Evolutionary conservation across 2,113 vertebrate genomes (phyloP).

Genomic region (Rhinolophus ferrumequinum): DNA sequence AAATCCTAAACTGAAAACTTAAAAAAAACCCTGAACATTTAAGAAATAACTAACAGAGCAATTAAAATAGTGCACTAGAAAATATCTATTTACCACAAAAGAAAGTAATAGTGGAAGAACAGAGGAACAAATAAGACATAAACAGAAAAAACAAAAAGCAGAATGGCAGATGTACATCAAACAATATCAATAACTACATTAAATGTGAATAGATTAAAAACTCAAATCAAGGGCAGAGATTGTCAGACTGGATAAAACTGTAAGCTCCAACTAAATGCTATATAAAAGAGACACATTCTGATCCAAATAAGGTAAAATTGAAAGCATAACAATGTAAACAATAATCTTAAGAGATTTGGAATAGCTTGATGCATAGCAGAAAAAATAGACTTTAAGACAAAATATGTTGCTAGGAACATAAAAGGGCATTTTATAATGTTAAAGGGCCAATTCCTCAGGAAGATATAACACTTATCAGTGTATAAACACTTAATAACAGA

Average conservation of each 20-base stretch:
- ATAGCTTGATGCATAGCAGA: background rate
- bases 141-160: background rate
- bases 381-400: background rate
- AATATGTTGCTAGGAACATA: background rate
- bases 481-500: background rate
- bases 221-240: background rate
- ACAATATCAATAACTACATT: background rate
- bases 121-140: background rate
- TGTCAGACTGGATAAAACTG: background rate
- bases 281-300: background rate
- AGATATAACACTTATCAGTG: background rate
- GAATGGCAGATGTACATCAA: background rate
- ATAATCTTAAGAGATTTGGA: background rate
- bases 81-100: background rate
- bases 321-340: background rate
- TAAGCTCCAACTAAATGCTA: background rate
- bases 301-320: background rate
- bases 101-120: background rate
- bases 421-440: background rate
- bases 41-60: background rate
- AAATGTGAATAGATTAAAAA: conserved; percentile 3
- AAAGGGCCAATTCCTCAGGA: background rate
- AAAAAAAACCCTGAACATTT: background rate
- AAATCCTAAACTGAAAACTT: background rate
- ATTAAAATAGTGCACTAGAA: background rate